These are phyloP conservation scores for Macaca nemestrina DNA, from an alignment of 2,113 vertebrate species.

Conservation along the genomic window DNA sequence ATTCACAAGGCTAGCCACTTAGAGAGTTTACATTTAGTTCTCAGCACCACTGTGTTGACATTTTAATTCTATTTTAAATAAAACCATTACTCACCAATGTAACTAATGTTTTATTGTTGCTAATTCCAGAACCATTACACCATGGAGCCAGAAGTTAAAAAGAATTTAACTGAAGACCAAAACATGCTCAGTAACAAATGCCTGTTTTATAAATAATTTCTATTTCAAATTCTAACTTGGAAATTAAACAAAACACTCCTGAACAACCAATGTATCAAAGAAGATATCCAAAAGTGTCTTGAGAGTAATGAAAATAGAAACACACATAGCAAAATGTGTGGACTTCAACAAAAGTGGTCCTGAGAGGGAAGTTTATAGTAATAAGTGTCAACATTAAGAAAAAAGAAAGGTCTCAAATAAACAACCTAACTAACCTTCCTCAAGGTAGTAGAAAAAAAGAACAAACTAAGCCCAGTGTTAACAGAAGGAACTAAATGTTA, in stretches of 20 bases:
- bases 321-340: neutral
- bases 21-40: neutral
- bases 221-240: constrained; percentile 47
- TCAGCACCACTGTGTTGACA: constrained; percentile 24
- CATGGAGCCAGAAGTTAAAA: constrained; percentile 59
- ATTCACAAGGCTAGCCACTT: neutral
- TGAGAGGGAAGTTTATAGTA: neutral
- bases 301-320: neutral
- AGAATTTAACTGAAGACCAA: constrained; percentile 64
- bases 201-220: constrained; percentile 64
- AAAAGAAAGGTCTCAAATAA: neutral
- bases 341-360: neutral
- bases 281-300: neutral
- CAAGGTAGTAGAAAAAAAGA: neutral
- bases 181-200: constrained; percentile 55
- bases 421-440: neutral
- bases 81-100: constrained; percentile 51
- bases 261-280: neutral
- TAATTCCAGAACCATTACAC: constrained; percentile 60
- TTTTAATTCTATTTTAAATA: constrained; percentile 63
- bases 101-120: constrained; percentile 62
- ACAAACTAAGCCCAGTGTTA: neutral
- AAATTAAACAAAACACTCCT: neutral
- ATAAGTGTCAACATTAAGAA: neutral
- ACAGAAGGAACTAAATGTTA: neutral